Evolutionary conservation across 2,113 vertebrate species (phyloP), one percentile per base, ranked within the genome.

Genomic region (Anguilla japonica): DNA sequence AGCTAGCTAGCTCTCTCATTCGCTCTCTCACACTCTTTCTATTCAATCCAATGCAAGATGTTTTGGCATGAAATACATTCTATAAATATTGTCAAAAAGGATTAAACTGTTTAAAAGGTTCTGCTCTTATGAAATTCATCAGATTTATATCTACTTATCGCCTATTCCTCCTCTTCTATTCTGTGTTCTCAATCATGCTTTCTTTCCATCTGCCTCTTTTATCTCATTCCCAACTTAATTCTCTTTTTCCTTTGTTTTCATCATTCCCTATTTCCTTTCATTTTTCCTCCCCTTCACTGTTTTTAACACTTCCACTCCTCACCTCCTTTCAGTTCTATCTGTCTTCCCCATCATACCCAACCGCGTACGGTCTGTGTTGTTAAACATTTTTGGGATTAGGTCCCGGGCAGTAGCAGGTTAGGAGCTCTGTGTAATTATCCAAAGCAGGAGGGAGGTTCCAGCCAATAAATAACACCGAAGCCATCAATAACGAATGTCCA

Each of bases 341-440:
- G 8, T 75, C 22, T 34, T 29, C 26, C 71, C 11, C 26, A 9
- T 2, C n/a, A 22, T 29, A 26, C 60, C 60, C 18, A 20, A 67
- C 60, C 60, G 26, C 26, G 71, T 6, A 75, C 87, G 78, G 84
- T 80, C 84, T 29, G 78, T 85, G 84, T 87, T 78, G 83, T 91
- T 87, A 91, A 91, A 93, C 89, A n/a, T 8, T 14, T 18, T 40
- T 81, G 89, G 90, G 88, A 87, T 89, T 86, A 83, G 57, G 81
- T 82, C 87, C 89, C 85, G 84, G 87, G 88, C 90, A 86, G 84
- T 84, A 84, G 46, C 90, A 88, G 15, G 22, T 82, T 82, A n/a
- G 9, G 88, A 89, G 87, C 88, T 91, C 88, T 81, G 71, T 85
- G 87, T 90, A 91, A 93, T 92, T 88, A 89, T 89, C 81, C 89